Evolutionary conservation across 2,113 vertebrate species (phyloP), one percentile per base, ranked within the genome.

Genomic region (Caretta caretta): DNA sequence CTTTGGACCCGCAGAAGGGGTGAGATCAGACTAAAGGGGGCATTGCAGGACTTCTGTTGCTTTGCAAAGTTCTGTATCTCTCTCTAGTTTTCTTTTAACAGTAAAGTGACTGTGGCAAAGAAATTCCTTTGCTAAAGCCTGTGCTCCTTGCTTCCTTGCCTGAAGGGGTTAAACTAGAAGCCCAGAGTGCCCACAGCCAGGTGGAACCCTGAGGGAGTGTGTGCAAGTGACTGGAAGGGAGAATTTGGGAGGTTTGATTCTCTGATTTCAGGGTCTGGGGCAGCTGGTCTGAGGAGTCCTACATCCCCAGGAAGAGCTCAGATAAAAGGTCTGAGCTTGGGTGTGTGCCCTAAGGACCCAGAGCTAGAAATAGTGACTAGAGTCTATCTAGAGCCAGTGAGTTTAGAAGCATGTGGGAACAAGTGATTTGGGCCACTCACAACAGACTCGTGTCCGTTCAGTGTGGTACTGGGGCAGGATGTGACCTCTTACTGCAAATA

Each of bases 101-200:
- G 42, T 38, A 86, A 51, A 86, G 49, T 86, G 72, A 78, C 25
- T 93, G 72, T 48, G 90, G 56, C 91, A 87, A 72, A 95, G 59
- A 72, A 80, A 94, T 92, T 93, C 86, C n/a, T 46, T 90, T 94
- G 72, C 76, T 93, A 96, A 95, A 96, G 62, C 79, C 90, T 89
- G 69, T 84, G 25, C 82, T 93, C 76, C 83, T 92, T 90, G 35
- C 50, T 97, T 90, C 87, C 81, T 88, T 95, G 93, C 38, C 19
- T 29, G 5, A 35, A 50, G 72, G 88, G 91, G 25, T 31, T 25
- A 14, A 29, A 62, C 35, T 93, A 86, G 80, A 91, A 96, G 79
- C 84, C 31, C 48, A 16, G 4, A 65, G 86, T 62, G 59, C 76
- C 92, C 90, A 93, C 65, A 75, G 25, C 59, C 5, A 80, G 83